Evolutionary conservation across 2,888 invertebrate species (phyloP).

Genomic region (Xestia c-nigrum): DNA sequence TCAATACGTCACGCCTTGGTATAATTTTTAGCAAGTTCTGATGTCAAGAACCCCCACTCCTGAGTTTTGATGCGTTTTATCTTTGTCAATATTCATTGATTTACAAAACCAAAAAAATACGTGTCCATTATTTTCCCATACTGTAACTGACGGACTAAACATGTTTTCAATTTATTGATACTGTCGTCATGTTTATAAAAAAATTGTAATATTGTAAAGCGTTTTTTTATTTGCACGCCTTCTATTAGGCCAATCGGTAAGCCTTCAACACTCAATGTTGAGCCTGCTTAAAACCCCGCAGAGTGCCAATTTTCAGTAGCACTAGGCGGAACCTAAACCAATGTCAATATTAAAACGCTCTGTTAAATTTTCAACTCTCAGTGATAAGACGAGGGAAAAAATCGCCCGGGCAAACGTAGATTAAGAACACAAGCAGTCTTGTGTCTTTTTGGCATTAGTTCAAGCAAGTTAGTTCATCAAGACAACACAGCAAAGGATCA

Average conservation of each 20-base stretch:
- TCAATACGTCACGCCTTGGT: too few relatives aligned
- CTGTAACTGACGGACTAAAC: too few relatives aligned
- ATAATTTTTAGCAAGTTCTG: too few relatives aligned
- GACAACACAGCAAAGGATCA: neutral
- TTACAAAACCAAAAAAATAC: too few relatives aligned
- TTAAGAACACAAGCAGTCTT: neutral
- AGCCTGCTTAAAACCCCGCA: neutral
- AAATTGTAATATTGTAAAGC: conserved; percentile 1
- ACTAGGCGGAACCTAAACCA: neutral
- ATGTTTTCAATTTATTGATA: too few relatives aligned
- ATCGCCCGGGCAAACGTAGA: neutral
- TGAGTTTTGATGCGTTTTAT: too few relatives aligned
- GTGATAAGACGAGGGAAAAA: neutral
- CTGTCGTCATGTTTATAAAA: too few relatives aligned
- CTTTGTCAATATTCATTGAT: too few relatives aligned
- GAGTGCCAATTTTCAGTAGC: neutral
- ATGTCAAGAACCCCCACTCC: too few relatives aligned
- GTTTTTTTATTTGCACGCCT: neutral
- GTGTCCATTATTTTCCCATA: too few relatives aligned
- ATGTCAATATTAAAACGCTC: neutral
- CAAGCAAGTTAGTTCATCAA: neutral
- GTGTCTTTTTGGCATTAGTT: neutral
- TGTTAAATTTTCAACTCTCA: neutral
- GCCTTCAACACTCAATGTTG: neutral
- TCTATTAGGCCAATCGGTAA: neutral